These are phyloP conservation scores for Hedychridium roseum DNA, from an alignment of 2,888 invertebrate species.

Conservation along the genomic window DNA sequence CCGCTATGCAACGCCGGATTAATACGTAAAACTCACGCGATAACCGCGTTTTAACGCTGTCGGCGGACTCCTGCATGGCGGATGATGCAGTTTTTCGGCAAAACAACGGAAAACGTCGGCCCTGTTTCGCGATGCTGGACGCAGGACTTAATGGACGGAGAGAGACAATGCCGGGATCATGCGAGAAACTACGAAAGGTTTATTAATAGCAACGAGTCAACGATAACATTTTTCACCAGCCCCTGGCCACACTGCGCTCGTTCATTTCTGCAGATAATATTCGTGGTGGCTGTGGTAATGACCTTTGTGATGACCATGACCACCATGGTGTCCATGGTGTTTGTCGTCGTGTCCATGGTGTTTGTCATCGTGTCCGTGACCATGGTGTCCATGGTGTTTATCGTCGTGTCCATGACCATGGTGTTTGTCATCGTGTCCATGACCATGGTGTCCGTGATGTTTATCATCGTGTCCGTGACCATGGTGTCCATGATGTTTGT, in stretches of 20 bases:
- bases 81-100: too few relatives aligned
- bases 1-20: too few relatives aligned
- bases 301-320: background rate
- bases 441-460: slow-evolving; percentile 13
- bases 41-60: background rate
- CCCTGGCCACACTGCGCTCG: too few relatives aligned
- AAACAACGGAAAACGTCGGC: background rate
- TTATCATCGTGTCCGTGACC: slow-evolving; percentile 18
- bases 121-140: background rate
- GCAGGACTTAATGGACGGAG: too few relatives aligned
- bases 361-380: background rate
- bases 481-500: slow-evolving; percentile 13
- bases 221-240: too few relatives aligned
- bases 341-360: background rate
- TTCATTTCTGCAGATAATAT: too few relatives aligned
- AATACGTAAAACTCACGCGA: slow-evolving; percentile 1
- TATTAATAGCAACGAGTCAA: slow-evolving; percentile 18
- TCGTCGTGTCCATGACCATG: background rate
- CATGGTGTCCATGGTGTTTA: background rate
- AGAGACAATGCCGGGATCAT: too few relatives aligned
- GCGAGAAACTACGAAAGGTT: too few relatives aligned
- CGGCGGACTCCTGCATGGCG: too few relatives aligned
- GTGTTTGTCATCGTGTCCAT: slow-evolving; percentile 5
- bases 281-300: background rate
- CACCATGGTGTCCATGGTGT: background rate